A percentile compares a stretch with the other conserved stretches of the same genome.
Evolutionary conservation across 2,797 vertebrate species (phyloP).

Genomic region (Lemur catta): DNA sequence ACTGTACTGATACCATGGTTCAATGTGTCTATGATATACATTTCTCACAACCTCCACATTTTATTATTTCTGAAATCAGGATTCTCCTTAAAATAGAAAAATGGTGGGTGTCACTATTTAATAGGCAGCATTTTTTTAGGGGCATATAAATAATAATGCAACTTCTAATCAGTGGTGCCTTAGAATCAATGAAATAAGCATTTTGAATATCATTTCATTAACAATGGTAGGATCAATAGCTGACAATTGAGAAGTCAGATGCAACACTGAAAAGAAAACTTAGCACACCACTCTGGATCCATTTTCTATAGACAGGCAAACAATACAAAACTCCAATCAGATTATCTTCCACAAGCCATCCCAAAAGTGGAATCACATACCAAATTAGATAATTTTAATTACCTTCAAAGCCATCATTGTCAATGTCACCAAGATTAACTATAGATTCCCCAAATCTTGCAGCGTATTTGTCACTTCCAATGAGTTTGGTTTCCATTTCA

Average conservation of each 20-base stretch:
- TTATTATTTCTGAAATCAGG: conserved; percentile 13
- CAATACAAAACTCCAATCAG: neutral
- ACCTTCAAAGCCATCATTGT: conserved; percentile 96
- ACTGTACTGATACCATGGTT: neutral
- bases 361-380: neutral
- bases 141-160: neutral
- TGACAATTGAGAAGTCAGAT: neutral
- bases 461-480: conserved; percentile 89
- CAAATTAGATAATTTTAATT: conserved; percentile 62
- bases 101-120: neutral
- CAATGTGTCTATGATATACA: neutral
- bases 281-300: neutral
- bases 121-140: neutral
- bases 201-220: neutral
- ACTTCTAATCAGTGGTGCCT: neutral
- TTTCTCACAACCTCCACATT: neutral
- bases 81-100: neutral
- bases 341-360: neutral
- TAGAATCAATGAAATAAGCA: neutral
- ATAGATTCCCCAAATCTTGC: conserved; percentile 96
- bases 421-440: conserved; percentile 93
- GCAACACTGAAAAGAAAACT: neutral
- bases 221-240: neutral
- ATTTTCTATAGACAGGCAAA: neutral
- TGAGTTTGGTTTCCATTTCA: conserved; percentile 88